Evolutionary conservation across 2,888 invertebrate genomes (phyloP), one percentile per base, ranked within the genome.

Genomic region (Balanococcus diminutus): DNA sequence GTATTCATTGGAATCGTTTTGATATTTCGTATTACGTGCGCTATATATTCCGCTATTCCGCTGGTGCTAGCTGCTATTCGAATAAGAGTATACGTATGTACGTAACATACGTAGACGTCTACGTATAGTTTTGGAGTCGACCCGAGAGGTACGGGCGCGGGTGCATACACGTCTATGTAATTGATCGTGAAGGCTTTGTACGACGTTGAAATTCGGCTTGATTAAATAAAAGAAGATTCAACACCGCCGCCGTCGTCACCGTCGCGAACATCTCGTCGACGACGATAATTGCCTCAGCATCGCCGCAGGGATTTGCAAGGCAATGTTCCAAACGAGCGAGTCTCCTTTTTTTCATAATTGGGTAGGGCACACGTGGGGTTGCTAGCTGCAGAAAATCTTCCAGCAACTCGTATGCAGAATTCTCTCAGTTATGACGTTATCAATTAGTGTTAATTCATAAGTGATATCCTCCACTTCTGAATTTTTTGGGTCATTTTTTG

Each of bases 161-260:
- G 3, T 6, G 6, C 61, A 28, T 28, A 14, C 61, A 28, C 25
- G 61, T 67, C 5, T 67, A 25, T 28, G 61, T 67, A 67, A 67
- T 67, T 67, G 61, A 67, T 67, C 61, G 61, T 67, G 61, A 67
- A 67, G 61, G 61, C 61, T 67, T 67, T 67, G 61, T 67, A 67
- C 11, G 61, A 46, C 46, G 56, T 28, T 67, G 28, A 67, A 67
- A 67, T 67, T 67, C 61, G 28, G 28, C 61, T 67, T 67, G 61
- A 67, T 67, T 67, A 67, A 67, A 67, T 67, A 67, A 67, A 67
- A 67, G 61, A 67, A 67, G 61, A 51, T 51, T 51, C 51, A 5
- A 51, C 51, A 6, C 46, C 46, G 46, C 28, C 25, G 6, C 1
- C 9, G 25, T 25, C 61, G 61, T 25, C 3, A 11, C 11, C 28